Evolutionary conservation across 1,140 invertebrate genomes (phyloP), one percentile per base, ranked within the genome.

Genomic region (Matsumurasca onukii): DNA sequence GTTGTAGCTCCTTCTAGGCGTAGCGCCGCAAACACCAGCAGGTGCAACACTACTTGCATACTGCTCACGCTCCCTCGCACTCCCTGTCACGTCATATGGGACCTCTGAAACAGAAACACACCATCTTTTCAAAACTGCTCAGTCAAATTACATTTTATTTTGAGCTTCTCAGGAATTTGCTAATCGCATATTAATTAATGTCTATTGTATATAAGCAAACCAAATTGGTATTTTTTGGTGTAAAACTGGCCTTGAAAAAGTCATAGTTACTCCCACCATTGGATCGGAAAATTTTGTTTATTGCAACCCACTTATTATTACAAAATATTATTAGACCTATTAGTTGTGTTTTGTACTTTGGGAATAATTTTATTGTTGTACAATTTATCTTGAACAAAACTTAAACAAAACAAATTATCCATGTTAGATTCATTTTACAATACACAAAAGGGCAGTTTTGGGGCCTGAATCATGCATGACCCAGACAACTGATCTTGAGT

Each of bases 1-100:
- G 85, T 68, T 31, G 48, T 59, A 3, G 45, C 67, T 49, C 67
- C 67, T 30, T 29, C 57, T n/a, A 51, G 45, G 39, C 67, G 59
- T 39, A 68, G 55, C 51, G 57, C 55, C 57, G 39, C 31, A 59
- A 57, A 68, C 67, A 68, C 67, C 29, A 68, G 25, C 49, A 68
- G 52, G 66, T 68, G 66, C 57, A 68, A 59, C 31, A 68, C 34
- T 68, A 68, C 59, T 68, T 63, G 67, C 67, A 68, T 68, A 59
- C 67, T 68, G 67, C 67, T 62, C 39, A 31, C 55, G 17, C 30
- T 30, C 55, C 63, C 34, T 65, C 67, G 63, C 67, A 39, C 55
- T 29, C 30, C 49, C 55, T 68, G 62, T 65, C 67, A 68, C 67
- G 57, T 68, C 67, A 68, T 68, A 62, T 62, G 67, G 52, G 25